phyloP scores from a whole-genome alignment of 2,797 vertebrate genomes.

The Lepus townsendii region DNA sequence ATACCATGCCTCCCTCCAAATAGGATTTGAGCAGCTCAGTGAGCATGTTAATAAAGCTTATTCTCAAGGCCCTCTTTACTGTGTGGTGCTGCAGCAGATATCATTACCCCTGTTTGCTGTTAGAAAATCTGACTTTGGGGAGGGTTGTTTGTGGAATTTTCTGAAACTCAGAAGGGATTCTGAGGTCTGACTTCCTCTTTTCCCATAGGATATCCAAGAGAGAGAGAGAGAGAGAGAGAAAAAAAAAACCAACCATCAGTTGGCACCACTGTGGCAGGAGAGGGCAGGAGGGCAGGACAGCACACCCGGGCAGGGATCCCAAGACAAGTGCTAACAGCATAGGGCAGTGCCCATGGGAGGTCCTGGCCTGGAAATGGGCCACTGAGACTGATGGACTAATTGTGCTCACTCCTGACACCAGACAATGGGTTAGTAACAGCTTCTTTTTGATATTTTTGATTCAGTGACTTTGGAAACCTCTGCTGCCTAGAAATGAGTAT shows the following conservation, averaged over 20 bases:
- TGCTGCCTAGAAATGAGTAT: neutral
- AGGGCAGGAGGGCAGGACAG: neutral
- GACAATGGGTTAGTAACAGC: neutral
- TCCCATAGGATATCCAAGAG: neutral
- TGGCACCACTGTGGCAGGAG: accelerated
- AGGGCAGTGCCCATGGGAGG: neutral
- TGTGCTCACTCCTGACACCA: neutral
- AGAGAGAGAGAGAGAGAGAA: too few species aligned
- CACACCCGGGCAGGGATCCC: neutral
- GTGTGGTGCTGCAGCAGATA: conserved; percentile 25
- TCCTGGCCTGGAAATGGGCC: neutral
- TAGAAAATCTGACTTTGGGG: conserved; percentile 45
- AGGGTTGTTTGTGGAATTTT: conserved; percentile 51
- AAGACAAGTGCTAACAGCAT: neutral
- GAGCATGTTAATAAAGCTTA: conserved; percentile 79
- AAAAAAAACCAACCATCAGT: neutral
- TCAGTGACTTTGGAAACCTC: neutral
- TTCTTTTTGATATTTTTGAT: neutral
- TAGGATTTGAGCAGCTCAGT: conserved; percentile 78
- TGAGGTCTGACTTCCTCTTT: neutral
- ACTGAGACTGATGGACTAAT: neutral
- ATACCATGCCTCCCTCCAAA: conserved; percentile 75
- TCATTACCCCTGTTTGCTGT: conserved; percentile 71
- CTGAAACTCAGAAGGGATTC: conserved; percentile 53
- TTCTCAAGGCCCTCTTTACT: conserved; percentile 75